Evolutionary conservation across 2,113 vertebrate species (phyloP).

Genomic region (Prinia subflava): DNA sequence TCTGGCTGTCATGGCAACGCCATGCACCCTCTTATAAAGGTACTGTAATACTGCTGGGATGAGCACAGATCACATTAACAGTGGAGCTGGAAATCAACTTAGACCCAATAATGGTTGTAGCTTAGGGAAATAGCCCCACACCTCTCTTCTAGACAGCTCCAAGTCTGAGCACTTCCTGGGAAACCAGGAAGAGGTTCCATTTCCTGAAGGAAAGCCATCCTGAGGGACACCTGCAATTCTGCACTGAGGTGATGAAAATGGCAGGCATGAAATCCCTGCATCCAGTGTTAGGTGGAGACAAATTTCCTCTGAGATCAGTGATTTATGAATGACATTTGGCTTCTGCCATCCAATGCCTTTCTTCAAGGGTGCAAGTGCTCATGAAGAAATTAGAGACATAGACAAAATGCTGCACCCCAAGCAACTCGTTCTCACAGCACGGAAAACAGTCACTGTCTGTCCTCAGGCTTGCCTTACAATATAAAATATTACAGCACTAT

Average conservation of each 20-base stretch:
- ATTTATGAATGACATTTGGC: not conserved
- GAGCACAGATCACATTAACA: slow-evolving; percentile 15
- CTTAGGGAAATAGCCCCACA: not conserved
- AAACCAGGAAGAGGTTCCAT: not conserved
- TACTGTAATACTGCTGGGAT: not conserved
- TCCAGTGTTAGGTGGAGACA: not conserved
- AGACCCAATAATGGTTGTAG: not conserved
- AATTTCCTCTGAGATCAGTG: not conserved
- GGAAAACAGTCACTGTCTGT: not conserved
- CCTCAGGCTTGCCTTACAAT: not conserved
- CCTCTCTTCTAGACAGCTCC: not conserved
- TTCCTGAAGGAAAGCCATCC: not conserved
- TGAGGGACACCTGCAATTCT: not conserved
- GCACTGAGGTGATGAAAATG: not conserved
- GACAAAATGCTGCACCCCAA: not conserved
- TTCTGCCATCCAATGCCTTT: not conserved
- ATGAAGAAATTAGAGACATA: not conserved
- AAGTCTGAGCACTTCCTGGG: not conserved
- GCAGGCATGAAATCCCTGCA: not conserved
- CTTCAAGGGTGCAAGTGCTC: not conserved
- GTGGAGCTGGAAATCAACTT: not conserved
- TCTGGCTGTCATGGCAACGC: slow-evolving; percentile 21
- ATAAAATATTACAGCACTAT: not conserved
- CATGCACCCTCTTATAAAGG: not conserved
- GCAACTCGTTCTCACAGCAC: not conserved